Evolutionary conservation across 2,113 vertebrate genomes (phyloP).

Genomic region (Atlantisia rogersi): DNA sequence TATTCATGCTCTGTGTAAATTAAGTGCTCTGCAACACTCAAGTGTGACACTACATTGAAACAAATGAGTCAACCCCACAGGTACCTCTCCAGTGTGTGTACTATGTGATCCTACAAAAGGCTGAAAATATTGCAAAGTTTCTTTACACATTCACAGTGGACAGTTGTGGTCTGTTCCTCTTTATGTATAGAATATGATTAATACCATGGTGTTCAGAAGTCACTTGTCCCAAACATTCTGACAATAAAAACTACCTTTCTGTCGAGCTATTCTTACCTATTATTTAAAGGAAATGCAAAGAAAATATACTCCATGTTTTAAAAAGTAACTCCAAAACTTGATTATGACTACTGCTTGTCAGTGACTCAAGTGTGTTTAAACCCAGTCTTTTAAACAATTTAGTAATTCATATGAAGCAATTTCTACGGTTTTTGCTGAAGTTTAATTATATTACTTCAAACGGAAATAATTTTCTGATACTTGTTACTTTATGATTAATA

Average conservation of each 20-base stretch:
- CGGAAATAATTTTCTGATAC: background rate
- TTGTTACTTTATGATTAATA: background rate
- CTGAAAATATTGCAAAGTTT: background rate
- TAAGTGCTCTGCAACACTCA: background rate
- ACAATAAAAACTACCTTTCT: background rate
- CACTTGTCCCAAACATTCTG: background rate
- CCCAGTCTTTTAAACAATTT: background rate
- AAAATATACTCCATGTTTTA: background rate
- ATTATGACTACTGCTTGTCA: background rate
- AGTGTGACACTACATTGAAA: background rate
- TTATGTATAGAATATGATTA: background rate
- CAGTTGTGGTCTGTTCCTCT: background rate
- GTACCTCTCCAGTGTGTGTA: background rate
- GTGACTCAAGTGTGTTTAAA: background rate
- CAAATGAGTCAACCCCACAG: background rate
- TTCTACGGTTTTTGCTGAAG: background rate
- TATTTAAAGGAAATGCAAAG: background rate
- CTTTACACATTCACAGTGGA: background rate
- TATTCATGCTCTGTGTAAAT: background rate
- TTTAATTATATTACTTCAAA: background rate
- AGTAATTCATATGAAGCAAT: background rate
- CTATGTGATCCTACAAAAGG: background rate
- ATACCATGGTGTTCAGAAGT: background rate
- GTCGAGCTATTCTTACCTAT: background rate
- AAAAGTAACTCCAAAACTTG: background rate